Evolutionary conservation across 2,797 vertebrate species (phyloP).

Genomic region (Sarcophilus harrisii): DNA sequence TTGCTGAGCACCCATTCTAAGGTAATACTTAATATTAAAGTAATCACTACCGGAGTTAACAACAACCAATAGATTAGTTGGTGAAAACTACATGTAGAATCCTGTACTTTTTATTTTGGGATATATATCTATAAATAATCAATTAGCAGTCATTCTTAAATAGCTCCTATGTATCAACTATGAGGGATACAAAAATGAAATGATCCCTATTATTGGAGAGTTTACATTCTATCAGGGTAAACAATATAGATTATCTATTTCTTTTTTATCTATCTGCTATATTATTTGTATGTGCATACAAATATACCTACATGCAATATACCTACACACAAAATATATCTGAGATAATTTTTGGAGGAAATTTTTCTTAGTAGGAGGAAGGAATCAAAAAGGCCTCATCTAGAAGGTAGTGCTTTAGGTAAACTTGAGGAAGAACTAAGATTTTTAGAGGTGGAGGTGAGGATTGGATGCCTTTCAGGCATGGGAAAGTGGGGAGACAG

Average conservation of each 20-base stretch:
- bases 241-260: not conserved
- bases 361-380: not conserved
- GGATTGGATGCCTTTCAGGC: not conserved
- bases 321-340: not conserved
- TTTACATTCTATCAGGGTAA: not conserved
- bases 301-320: not conserved
- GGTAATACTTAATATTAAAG: not conserved
- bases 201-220: not conserved
- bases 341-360: not conserved
- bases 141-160: not conserved
- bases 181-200: not conserved
- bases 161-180: not conserved
- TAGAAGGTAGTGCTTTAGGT: not conserved
- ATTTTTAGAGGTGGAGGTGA: not conserved
- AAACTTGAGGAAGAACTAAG: not conserved
- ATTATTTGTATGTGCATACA: not conserved
- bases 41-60: slow-evolving; percentile 5
- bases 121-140: not conserved
- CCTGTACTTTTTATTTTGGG: not conserved
- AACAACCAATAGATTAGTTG: not conserved
- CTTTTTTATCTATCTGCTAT: not conserved
- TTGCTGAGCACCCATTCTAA: not conserved
- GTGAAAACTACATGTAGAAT: not conserved
- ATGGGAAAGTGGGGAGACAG: not conserved
- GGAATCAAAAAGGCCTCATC: not conserved